phyloP scores from a whole-genome alignment of 2,113 vertebrate genomes.

The Pseudopodoces humilis region DNA sequence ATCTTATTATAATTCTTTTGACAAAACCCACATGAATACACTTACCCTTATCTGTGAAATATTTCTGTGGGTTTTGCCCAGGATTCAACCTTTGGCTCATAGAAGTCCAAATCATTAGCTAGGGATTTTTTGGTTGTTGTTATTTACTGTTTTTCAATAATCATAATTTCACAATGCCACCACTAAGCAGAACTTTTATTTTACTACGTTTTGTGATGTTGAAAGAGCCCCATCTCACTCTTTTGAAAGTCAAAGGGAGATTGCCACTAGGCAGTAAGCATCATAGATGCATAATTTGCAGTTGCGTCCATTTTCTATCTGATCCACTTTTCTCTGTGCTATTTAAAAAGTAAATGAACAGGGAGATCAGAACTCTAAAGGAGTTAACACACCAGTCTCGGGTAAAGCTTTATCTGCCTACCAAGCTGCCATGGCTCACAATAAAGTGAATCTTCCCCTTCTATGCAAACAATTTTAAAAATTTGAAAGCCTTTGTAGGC shows the following conservation, averaged over 20 bases:
- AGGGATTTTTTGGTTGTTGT: not conserved
- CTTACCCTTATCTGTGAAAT: not conserved
- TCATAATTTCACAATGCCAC: not conserved
- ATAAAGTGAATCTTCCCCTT: conserved; percentile 33
- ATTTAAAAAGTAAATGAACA: conserved; percentile 54
- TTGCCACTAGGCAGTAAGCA: not conserved
- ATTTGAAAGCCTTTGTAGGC: conserved; percentile 4
- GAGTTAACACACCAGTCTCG: not conserved
- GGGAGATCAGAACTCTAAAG: conserved; percentile 26
- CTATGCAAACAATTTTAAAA: conserved; percentile 37
- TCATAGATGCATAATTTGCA: not conserved
- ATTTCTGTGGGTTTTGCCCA: not conserved
- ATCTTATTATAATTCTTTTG: not conserved
- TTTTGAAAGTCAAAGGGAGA: not conserved
- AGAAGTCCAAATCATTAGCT: not conserved
- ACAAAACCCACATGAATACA: not conserved
- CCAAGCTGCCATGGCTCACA: conserved; percentile 28
- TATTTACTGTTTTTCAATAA: not conserved
- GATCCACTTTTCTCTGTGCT: conserved; percentile 17
- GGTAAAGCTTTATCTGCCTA: conserved; percentile 53
- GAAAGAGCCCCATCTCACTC: not conserved
- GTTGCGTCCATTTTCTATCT: not conserved
- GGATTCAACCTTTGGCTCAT: not conserved
- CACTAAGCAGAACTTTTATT: not conserved
- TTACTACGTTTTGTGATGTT: not conserved